Conservation (phyloP, 1,140 invertebrate genomes). For the Micrasema longulum region DNA sequence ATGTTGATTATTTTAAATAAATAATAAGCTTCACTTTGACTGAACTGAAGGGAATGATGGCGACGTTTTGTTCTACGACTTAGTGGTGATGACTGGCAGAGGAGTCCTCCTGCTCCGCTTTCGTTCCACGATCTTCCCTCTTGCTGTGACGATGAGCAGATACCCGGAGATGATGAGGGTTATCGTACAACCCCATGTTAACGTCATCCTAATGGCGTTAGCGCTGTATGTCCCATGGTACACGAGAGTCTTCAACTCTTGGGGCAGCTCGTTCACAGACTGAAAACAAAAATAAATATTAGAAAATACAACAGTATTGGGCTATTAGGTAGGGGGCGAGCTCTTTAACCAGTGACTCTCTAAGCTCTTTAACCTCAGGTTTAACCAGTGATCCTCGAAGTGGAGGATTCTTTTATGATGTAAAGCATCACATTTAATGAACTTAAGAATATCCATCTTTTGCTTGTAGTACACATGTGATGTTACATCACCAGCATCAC, state of each 20-base stretch:
- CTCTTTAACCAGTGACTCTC: neutral
- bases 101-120: slow-evolving; percentile 6
- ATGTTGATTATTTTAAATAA: too few species aligned
- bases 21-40: too few species aligned
- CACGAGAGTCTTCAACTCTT: slow-evolving; percentile 60
- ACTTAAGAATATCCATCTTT: too few species aligned
- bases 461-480: too few species aligned
- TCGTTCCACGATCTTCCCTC: slow-evolving; percentile 2
- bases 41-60: too few species aligned
- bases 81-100: slow-evolving; percentile 27
- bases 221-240: slow-evolving; percentile 67
- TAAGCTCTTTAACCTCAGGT: too few species aligned
- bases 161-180: slow-evolving; percentile 15
- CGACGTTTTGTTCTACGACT: slow-evolving; percentile 17
- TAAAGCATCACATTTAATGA: too few species aligned
- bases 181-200: slow-evolving; percentile 58
- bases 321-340: too few species aligned
- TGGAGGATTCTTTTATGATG: too few species aligned
- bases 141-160: slow-evolving; percentile 7
- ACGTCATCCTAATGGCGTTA: slow-evolving; percentile 60
- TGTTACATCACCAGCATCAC: too few species aligned
- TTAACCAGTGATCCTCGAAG: too few species aligned
- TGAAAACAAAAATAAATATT: slow-evolving; percentile 57
- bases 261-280: slow-evolving; percentile 62
- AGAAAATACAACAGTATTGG: neutral